Conservation (phyloP, 2,797 vertebrate genomes). For the Leptodactylus fallax region DNA sequence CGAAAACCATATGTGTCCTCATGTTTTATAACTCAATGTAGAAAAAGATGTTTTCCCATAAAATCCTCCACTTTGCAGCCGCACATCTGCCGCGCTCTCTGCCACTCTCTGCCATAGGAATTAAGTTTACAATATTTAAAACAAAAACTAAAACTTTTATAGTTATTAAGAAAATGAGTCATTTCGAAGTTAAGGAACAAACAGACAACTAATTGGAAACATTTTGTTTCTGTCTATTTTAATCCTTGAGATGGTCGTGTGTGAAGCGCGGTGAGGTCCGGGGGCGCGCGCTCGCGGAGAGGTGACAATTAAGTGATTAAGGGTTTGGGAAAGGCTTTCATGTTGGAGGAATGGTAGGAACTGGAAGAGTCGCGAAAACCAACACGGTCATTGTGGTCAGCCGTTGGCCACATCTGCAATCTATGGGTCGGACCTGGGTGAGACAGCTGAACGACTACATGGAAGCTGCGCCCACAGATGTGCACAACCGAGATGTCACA, state of each 20-base stretch:
- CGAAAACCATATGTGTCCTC: constrained; percentile 48
- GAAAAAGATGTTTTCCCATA: constrained; percentile 40
- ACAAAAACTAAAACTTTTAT: constrained; percentile 21
- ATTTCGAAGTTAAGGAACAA: background rate
- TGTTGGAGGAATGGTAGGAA: constrained; percentile 16
- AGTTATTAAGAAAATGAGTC: constrained; percentile 3
- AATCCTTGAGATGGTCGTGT: background rate
- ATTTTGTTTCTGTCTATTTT: constrained; percentile 2
- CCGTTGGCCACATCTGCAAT: constrained; percentile 5
- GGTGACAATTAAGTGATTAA: constrained; percentile 16
- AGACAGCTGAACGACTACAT: background rate
- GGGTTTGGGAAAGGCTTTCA: background rate
- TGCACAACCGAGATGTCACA: background rate
- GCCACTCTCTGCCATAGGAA: too few species aligned
- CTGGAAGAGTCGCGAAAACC: background rate
- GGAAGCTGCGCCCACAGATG: background rate
- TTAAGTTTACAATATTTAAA: constrained; percentile 17
- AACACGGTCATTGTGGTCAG: constrained; percentile 23
- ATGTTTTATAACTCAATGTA: constrained; percentile 41
- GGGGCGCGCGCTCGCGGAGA: background rate
- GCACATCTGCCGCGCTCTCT: background rate
- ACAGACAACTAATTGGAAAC: background rate
- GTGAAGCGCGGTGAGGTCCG: background rate
- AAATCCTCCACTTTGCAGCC: constrained; percentile 10
- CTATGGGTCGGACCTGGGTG: constrained; percentile 24